A percentile compares a stretch with the other conserved stretches of the same genome.
These are phyloP conservation scores for Lasius fuliginosus DNA, from an alignment of 2,888 invertebrate genomes.

Conservation along the genomic window DNA sequence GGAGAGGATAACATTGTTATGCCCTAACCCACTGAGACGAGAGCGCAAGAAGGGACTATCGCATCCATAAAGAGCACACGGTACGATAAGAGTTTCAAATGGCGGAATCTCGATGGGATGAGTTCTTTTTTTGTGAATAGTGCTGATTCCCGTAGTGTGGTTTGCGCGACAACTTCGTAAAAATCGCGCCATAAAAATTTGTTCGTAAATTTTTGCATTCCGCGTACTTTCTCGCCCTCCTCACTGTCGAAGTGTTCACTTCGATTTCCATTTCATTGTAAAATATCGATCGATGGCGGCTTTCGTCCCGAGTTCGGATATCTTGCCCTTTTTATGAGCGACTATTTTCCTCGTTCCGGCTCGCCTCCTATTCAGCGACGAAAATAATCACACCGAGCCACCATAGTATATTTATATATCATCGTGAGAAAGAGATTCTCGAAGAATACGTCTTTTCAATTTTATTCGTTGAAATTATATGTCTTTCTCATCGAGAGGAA, in stretches of 20 bases:
- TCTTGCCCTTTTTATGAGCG: constrained; percentile 48
- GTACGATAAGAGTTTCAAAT: constrained; percentile 19
- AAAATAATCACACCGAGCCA: constrained; percentile 39
- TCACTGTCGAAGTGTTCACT: background rate
- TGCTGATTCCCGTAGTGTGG: background rate
- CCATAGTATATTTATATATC: background rate
- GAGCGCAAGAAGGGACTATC: background rate
- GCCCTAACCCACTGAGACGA: background rate
- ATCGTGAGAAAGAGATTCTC: constrained; percentile 8
- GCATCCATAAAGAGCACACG: constrained; percentile 20
- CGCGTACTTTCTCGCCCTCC: too few species aligned
- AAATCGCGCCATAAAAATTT: constrained; percentile 28
- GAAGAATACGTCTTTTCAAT: background rate
- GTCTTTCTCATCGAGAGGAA: background rate
- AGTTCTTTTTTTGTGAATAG: background rate
- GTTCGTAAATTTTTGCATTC: constrained; percentile 17
- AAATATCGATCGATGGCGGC: constrained; percentile 20
- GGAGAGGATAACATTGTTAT: constrained; percentile 5
- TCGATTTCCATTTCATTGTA: constrained; percentile 26
- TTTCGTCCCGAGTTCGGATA: background rate
- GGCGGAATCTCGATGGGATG: constrained; percentile 22
- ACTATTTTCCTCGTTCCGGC: constrained; percentile 33
- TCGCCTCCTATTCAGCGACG: constrained; percentile 18
- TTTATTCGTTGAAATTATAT: constrained; percentile 12
- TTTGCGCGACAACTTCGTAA: constrained; percentile 4